Evolutionary conservation across 2,113 vertebrate genomes (phyloP).

Genomic region (Archilochus colubris): DNA sequence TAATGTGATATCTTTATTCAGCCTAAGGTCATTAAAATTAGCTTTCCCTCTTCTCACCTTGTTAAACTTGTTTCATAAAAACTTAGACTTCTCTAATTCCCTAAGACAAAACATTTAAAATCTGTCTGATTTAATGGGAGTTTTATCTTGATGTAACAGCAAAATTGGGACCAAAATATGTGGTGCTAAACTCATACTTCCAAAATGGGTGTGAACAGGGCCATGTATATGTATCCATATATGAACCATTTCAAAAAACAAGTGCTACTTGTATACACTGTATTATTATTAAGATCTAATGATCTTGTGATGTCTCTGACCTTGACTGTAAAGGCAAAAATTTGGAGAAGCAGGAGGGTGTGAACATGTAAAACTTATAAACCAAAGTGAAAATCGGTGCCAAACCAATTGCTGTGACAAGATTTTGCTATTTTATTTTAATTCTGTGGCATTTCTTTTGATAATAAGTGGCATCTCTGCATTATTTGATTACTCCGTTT

Average conservation of each 20-base stretch:
- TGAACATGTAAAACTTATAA: neutral
- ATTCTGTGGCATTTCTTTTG: neutral
- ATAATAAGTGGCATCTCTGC: neutral
- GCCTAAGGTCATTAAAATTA: neutral
- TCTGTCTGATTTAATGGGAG: neutral
- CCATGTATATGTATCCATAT: neutral
- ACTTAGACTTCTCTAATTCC: neutral
- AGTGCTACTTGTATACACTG: fast-evolving
- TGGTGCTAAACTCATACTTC: neutral
- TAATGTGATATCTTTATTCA: neutral
- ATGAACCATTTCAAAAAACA: neutral
- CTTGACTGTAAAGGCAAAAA: neutral
- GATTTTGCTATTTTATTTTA: neutral
- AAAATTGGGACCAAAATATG: neutral
- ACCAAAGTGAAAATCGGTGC: neutral
- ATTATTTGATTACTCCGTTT: neutral
- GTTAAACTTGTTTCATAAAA: neutral
- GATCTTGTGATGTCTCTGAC: neutral
- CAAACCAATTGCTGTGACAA: neutral
- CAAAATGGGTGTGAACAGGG: neutral
- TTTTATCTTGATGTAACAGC: neutral
- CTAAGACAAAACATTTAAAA: neutral
- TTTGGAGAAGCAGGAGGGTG: neutral
- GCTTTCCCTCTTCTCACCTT: neutral
- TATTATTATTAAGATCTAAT: too few relatives aligned